Conservation (phyloP, 1,140 invertebrate species). For the Drosophila guanche region DNA sequence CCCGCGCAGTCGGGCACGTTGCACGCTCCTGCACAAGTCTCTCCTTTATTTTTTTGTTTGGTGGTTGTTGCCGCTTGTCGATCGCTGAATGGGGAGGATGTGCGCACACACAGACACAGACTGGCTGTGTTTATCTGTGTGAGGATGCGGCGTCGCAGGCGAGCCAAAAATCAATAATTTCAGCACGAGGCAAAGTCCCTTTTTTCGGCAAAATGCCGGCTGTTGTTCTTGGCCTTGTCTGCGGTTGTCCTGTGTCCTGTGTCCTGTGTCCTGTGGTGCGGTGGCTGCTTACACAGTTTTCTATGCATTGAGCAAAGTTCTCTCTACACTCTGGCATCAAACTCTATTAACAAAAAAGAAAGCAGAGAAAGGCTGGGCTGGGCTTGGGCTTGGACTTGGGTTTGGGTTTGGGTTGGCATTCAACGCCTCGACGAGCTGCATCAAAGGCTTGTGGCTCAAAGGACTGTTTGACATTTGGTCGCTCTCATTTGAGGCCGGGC, state of each 20-base stretch:
- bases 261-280: conserved; percentile 26
- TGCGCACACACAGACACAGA: conserved; percentile 5
- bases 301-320: conserved; percentile 40
- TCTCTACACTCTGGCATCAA: conserved; percentile 55
- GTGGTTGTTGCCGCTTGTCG: conserved; percentile 38
- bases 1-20: conserved; percentile 14
- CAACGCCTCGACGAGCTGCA: conserved; percentile 55
- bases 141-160: conserved; percentile 25
- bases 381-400: background rate
- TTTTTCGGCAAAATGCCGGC: conserved; percentile 51
- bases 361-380: background rate
- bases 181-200: conserved; percentile 36
- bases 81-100: conserved; percentile 52
- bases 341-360: conserved; percentile 64
- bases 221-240: conserved; percentile 29
- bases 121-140: conserved; percentile 1
- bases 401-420: conserved; percentile 33
- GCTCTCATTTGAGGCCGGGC: conserved; percentile 21
- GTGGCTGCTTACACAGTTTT: conserved; percentile 24
- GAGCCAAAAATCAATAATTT: conserved; percentile 50
- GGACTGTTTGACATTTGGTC: conserved; percentile 66
- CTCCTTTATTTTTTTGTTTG: conserved; percentile 44
- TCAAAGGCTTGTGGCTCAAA: conserved; percentile 53
- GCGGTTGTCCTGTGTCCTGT: no score
- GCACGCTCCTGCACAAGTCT: background rate